Base-by-base conservation (phyloP, 1,140 invertebrate genomes). In the Zaprionus capensis region DNA sequence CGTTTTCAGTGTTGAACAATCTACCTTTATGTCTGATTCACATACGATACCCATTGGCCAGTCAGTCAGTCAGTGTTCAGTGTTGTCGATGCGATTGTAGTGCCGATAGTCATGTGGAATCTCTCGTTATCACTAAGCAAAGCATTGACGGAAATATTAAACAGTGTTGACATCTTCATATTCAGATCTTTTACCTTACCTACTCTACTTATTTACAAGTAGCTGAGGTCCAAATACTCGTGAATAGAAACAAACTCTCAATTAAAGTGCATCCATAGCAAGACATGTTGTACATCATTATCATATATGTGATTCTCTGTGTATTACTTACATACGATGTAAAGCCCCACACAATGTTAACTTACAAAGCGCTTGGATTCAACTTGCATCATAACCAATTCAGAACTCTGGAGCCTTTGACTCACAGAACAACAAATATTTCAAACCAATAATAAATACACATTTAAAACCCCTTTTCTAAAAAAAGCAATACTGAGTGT, bases 381-480 rank as follows among this genome's bases (percentile, higher is more conserved):
- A 62, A 66, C 36, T 31, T 31, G 64, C 58, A 26, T 17, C 46
- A 46, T 53, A 66, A 66, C 53, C 53, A 20, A 56, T 12, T 17
- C n/a, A 5, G 12, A 56, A 53, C 53, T 53, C 31, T 55, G 53
- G 26, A 46, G 14, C n/a, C 14, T 55, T 57, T 46, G 38, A 20
- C 46, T 53, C 31, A 62, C 49, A 28, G 26, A 49, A 38, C 24
- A 24, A 69, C 15, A 46, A 75, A 75, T 70, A 75, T 63, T 70
- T 63, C 20, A 65, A 53, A 65, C n/a, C 53, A 41, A 41, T 31
- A 74, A 70, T 74, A 63, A 74, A 75, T 49, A 51, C 22, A 51
- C 20, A 51, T 51, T 14, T 57, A 74, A 61, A 70, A 51, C 49
- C 55, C 72, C 66, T 75, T 75, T 75, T 75, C 66, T 70, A 70